Conservation (phyloP, 2,113 vertebrate species). For the Entelurus aequoreus region DNA sequence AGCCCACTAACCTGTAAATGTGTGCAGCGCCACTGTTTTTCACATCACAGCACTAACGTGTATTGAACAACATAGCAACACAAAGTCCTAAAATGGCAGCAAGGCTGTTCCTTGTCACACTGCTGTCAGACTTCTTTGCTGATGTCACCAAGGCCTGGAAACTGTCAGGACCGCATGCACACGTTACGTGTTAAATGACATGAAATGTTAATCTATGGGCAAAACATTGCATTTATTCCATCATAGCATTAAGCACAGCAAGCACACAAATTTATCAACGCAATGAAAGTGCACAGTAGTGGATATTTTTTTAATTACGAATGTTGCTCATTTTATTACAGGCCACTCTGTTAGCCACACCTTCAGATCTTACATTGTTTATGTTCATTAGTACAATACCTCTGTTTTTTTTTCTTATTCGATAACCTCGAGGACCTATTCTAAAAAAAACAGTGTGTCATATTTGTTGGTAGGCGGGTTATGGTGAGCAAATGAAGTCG, state of each 20-base stretch:
- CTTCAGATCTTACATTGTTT: no score
- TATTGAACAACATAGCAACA: constrained; percentile 2
- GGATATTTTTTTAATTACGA: no score
- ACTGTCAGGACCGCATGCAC: neutral
- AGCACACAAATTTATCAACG: neutral
- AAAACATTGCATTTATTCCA: neutral
- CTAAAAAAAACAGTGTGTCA: no score
- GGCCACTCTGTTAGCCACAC: no score
- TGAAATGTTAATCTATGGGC: no score
- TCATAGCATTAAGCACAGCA: neutral
- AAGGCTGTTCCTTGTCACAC: constrained; percentile 29
- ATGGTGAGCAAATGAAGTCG: no score
- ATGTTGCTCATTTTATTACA: no score
- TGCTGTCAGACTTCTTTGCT: constrained; percentile 13
- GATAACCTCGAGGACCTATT: no score
- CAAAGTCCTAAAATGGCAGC: constrained; percentile 7
- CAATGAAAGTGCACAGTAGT: neutral
- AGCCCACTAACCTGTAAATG: constrained; percentile 18
- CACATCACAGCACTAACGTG: constrained; percentile 6
- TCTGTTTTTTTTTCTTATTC: no score
- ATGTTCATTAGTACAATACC: no score
- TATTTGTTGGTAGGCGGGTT: no score
- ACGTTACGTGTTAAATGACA: neutral
- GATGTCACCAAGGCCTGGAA: neutral
- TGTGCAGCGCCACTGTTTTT: constrained; percentile 8